These are phyloP conservation scores for Sylvia atricapilla DNA, from an alignment of 2,113 vertebrate species.

Conservation along the genomic window DNA sequence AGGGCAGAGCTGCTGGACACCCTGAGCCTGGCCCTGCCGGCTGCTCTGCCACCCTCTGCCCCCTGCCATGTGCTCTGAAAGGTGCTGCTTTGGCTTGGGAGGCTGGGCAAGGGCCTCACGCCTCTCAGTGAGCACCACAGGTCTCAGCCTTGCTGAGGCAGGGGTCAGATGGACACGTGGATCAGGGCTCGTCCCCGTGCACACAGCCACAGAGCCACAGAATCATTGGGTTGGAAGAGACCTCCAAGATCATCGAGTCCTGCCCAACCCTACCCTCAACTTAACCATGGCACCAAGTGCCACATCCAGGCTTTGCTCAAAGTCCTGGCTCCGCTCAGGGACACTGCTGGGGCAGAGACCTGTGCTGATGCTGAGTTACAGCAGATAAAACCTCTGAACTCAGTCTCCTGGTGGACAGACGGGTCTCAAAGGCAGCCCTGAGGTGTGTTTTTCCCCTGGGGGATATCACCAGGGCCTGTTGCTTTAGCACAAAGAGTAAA, in stretches of 20 bases:
- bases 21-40: neutral
- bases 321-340: neutral
- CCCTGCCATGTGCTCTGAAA: accelerated
- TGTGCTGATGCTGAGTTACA: neutral
- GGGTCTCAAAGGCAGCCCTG: neutral
- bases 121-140: neutral
- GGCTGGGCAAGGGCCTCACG: accelerated
- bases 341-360: neutral
- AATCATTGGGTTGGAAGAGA: no score
- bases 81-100: accelerated
- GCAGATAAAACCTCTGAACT: neutral
- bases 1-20: neutral
- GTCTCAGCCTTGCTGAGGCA: neutral
- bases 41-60: neutral
- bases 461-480: no score
- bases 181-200: neutral
- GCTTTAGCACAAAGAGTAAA: no score
- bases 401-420: neutral
- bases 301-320: no score
- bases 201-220: no score
- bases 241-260: no score
- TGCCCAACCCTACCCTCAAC: no score
- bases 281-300: no score
- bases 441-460: no score
- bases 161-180: accelerated